Evolutionary conservation across 2,113 vertebrate genomes (phyloP).

Genomic region (Agapornis roseicollis): DNA sequence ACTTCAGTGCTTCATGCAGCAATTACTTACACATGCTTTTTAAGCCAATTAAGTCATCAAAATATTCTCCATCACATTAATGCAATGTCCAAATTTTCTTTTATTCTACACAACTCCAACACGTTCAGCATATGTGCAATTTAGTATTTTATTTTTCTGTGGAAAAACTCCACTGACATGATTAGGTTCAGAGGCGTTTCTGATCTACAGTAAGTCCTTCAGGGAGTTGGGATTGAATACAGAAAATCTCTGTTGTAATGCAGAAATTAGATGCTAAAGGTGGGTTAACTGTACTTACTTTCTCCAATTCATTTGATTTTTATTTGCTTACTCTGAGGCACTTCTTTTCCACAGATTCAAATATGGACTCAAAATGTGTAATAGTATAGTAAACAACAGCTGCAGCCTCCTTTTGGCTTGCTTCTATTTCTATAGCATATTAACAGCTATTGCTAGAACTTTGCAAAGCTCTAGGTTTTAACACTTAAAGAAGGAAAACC

Average conservation of each 20-base stretch:
- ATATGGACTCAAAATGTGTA: background rate
- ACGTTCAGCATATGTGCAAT: background rate
- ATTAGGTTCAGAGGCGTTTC: constrained; percentile 18
- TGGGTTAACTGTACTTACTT: constrained; percentile 4
- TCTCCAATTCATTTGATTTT: background rate
- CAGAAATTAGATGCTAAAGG: constrained; percentile 19
- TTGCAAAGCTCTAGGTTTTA: background rate
- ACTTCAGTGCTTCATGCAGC: background rate
- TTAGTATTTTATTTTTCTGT: background rate
- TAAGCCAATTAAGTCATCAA: background rate
- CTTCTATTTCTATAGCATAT: constrained; percentile 1
- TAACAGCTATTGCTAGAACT: background rate
- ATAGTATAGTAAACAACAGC: constrained; percentile 43
- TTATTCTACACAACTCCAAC: background rate
- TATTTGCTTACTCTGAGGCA: constrained; percentile 4
- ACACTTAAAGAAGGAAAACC: background rate
- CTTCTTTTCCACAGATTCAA: constrained; percentile 20
- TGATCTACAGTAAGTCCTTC: constrained; percentile 1
- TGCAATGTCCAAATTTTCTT: background rate
- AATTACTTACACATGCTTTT: constrained; percentile 17
- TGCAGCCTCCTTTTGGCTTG: constrained; percentile 22
- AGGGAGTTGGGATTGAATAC: background rate
- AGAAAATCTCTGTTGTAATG: background rate
- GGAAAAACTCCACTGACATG: background rate
- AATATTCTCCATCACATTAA: constrained; percentile 13